Conservation (phyloP, 2,888 invertebrate genomes). For the Eupithecia abbreviata region DNA sequence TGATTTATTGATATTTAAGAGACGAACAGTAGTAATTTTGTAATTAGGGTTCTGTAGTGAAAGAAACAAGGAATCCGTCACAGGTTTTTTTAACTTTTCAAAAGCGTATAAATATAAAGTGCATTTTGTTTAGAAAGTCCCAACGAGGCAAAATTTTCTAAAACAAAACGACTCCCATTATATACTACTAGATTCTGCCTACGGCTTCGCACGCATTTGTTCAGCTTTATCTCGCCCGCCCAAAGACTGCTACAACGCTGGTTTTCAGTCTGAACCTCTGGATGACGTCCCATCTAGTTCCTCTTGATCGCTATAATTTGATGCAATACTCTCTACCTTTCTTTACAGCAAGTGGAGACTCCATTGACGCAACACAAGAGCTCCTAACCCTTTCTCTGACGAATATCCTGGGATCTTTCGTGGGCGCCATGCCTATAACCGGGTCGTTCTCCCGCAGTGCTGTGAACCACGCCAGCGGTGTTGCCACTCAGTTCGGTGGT, state of each 20-base stretch:
- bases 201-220: background rate
- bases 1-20: background rate
- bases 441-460: slow-evolving; percentile 95
- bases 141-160: background rate
- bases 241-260: too few species aligned
- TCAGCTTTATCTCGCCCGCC: too few species aligned
- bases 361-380: slow-evolving; percentile 95
- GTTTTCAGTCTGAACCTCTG: too few species aligned
- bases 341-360: slow-evolving; percentile 87
- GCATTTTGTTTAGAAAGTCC: background rate
- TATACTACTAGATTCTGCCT: background rate
- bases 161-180: background rate
- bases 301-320: background rate
- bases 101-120: background rate
- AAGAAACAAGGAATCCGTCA: background rate
- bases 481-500: slow-evolving; percentile 94
- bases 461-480: slow-evolving; percentile 97
- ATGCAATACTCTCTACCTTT: background rate
- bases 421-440: slow-evolving; percentile 95
- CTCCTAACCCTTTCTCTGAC: slow-evolving; percentile 92
- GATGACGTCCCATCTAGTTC: background rate
- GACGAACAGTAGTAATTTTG: background rate
- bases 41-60: background rate
- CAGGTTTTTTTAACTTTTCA: background rate
- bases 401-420: slow-evolving; percentile 94